Conservation (phyloP, 2,113 vertebrate species). For the Microcebus tavaratra region DNA sequence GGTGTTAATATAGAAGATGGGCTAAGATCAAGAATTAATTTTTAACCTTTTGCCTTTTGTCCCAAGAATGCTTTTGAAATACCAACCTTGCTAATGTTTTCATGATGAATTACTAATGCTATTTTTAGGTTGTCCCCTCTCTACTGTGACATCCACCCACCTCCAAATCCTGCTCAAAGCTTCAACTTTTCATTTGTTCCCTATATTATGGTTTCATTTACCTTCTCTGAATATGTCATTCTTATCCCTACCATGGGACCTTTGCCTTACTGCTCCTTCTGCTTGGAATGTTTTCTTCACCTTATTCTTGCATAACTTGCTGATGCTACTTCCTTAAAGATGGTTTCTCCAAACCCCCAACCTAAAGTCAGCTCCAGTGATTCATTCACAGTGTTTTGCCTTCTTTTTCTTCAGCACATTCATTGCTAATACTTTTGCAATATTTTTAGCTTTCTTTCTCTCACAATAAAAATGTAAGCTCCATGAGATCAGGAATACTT, state of each 20-base stretch:
- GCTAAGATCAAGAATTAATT: background rate
- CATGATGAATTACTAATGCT: background rate
- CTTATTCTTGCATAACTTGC: background rate
- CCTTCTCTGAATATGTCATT: background rate
- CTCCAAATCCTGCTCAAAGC: background rate
- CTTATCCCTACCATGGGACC: background rate
- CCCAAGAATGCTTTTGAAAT: background rate
- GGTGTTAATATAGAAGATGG: background rate
- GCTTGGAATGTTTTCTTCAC: background rate
- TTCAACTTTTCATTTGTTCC: background rate
- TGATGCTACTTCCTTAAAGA: background rate
- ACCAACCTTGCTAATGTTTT: background rate
- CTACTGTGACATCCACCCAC: background rate
- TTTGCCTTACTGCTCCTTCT: background rate
- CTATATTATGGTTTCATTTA: accelerated
- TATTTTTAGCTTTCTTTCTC: background rate
- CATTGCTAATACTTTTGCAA: background rate
- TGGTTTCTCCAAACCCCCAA: background rate
- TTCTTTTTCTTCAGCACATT: background rate
- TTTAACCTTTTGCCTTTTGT: slow-evolving; percentile 34
- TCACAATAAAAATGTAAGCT: background rate
- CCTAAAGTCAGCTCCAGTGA: accelerated
- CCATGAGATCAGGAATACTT: background rate
- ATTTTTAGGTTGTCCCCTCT: background rate
- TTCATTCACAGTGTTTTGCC: too few relatives aligned